Evolutionary conservation across 2,797 vertebrate species (phyloP), one percentile per base, ranked within the genome.

Genomic region (Coreius guichenoti): DNA sequence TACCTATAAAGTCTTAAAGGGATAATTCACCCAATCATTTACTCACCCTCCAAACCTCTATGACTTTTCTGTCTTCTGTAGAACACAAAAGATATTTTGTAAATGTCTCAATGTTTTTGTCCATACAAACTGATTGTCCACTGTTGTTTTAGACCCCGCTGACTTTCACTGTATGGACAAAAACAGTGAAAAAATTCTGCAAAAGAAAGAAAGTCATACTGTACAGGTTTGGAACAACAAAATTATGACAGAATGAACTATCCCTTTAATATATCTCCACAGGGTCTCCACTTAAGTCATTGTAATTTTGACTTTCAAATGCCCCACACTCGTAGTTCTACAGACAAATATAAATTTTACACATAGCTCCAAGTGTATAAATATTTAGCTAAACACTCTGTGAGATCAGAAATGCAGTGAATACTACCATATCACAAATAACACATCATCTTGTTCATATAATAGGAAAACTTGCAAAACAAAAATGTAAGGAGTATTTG

Each of bases 341-440:
- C 58, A 87, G 81, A 77, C 74, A 73, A 12, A 45, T 83, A 29
- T 74, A 17, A 36, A 76, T 78, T 85, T 73, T 81, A 79, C 80
- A 39, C 31, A 45, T 72, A 85, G 74, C 63, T 74, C 68, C 1
- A 13, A 61, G 73, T 69, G n/a, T 79, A 68, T 82, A 51, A 70
- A 80, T 80, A 72, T 72, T 65, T 87, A 87, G 85, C 63, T n/a
- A 85, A 80, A 77, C 26, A 45, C 51, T 70, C 45, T 70, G 54
- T 23, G 49, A 80, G 47, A 54, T 84, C 65, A 87, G 43, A 89
- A 72, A 75, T 78, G 47, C 80, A 80, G 14, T 81, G 58, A 81
- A 86, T 77, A 81, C 82, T 78, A 58, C 75, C 43, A 85, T 43
- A 72, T 85, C 83, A 80, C 77, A 80, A 78, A 73, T 82, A 82